Base-by-base conservation (phyloP, 2,797 vertebrate genomes). In the Sus cebifrons region DNA sequence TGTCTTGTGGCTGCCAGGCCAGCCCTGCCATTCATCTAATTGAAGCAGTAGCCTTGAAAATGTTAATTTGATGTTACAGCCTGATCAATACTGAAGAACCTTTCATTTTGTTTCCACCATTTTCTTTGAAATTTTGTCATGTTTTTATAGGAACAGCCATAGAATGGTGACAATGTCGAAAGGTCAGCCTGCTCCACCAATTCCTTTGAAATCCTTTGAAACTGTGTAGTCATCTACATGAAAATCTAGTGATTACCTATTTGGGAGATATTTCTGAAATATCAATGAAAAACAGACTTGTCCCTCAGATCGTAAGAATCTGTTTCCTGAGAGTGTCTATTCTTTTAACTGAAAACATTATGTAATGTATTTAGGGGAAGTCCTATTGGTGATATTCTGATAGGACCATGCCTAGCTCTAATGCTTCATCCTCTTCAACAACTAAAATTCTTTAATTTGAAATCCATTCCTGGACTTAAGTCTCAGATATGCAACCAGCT, bases 11-110 rank as follows among this genome's bases (percentile, higher is more conserved):
- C 82, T 95, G 84, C 79, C 97, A 98, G 96, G 98, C 95, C 98
- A 98, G 97, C 89, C 86, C 96, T 98, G 97, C 96, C 97, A 97
- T 98, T 98, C 96, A 98, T 97, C 98, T 98, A 97, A 98, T 98
- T 98, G 97, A 98, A 98, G 97, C 94, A 74, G 93, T 98, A 98
- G 96, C 97, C 97, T 98, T 98, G 97, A 98, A 98, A 98, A 98
- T 98, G 96, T 98, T 98, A 98, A 98, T 98, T 98, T 98, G 97
- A 98, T 97, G 73, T 97, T 98, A 96, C 93, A 98, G 87, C 84
- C 92, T 97, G 95, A 94, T 86, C 97, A 98, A 98, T 98, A 98
- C 96, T 98, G 97, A 98, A 98, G 96, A 97, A 97, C 94, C 92
- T 98, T 98, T 98, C 97, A 98, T 98, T 98, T 97, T 89, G 79